Base-by-base conservation (phyloP, 2,888 invertebrate genomes). In the Acholoe squamosa region DNA sequence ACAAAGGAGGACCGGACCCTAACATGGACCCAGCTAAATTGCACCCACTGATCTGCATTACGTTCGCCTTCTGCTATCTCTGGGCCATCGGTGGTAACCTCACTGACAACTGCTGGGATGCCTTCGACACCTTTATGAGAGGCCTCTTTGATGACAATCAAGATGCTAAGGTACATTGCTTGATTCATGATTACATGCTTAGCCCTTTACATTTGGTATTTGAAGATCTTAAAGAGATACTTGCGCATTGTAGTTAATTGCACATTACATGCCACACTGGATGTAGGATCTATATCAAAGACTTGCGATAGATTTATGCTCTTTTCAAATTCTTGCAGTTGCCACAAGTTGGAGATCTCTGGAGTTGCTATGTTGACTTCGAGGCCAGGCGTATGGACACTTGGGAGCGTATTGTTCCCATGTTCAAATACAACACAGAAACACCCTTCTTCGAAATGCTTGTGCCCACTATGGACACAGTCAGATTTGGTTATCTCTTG, bases 81-180 rank as follows among this genome's bases (percentile, higher is more conserved):
- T 99, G 98, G 98, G 97, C 97, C 0, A 96, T 98, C 31, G 98
- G 98, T n/a, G 98, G 98, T 0, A 98, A 98, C 95, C 97, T 98
- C 3, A 95, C 96, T 0, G 98, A 98, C 92, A 94, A 95, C 0
- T 97, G 97, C 90, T 97, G 98, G 93, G 97, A 97, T 89, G 95
- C 96, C 5, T 97, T 98, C 93, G 98, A 98, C 94, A 96, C 96
- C 16, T 97, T 97, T 93, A 96, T 98, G 89, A 97, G 97, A 92
- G 96, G 97, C 28, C 97, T 97, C 94, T 97, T 97, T 94, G 97
- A 97, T 71, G 97, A 97, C n/a, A 97, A 97, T 94, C 96, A 97
- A 33, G 97, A 97, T 94, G 97, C 97, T 56, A 97, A 97, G 97
- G 95, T 96, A 91, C 80, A 91, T 56, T 67, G n/a, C 56, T 10